Conservation (phyloP, 2,113 vertebrate species). For the Phodopus roborovskii region DNA sequence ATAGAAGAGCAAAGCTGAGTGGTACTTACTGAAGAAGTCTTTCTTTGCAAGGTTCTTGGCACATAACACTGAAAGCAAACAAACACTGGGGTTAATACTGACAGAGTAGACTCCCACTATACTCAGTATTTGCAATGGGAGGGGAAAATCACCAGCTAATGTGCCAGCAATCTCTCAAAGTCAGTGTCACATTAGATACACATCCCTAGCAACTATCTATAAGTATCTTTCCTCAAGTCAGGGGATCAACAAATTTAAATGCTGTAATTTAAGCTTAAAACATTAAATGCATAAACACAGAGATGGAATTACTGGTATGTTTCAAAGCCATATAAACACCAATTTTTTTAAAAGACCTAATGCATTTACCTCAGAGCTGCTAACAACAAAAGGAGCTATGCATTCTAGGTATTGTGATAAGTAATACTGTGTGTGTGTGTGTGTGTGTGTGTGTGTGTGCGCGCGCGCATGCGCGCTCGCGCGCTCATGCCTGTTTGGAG, state of each 20-base stretch:
- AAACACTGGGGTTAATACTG: background rate
- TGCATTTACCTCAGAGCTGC: slow-evolving; percentile 23
- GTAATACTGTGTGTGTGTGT: background rate
- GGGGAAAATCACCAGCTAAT: background rate
- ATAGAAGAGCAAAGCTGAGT: slow-evolving; percentile 39
- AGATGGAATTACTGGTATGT: slow-evolving; percentile 15
- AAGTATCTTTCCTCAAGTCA: slow-evolving; percentile 14
- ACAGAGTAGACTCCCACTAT: background rate
- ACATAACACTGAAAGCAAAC: slow-evolving; percentile 95
- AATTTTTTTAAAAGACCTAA: background rate
- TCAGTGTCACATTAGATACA: slow-evolving; percentile 13
- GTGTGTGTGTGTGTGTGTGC: background rate
- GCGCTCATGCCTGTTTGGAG: background rate
- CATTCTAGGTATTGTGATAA: slow-evolving; percentile 5
- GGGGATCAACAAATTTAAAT: slow-evolving; percentile 20
- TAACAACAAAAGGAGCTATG: background rate
- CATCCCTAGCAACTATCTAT: slow-evolving; percentile 30
- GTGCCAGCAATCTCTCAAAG: background rate
- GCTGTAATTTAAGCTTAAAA: slow-evolving; percentile 33
- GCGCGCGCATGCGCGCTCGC: background rate
- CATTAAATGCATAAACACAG: background rate
- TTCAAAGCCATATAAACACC: background rate
- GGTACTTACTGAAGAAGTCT: slow-evolving; percentile 98
- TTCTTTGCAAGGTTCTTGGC: slow-evolving; percentile 99
- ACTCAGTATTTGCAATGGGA: background rate